Base-by-base conservation (phyloP, 2,888 invertebrate genomes). In the Xestobium rufovillosum region DNA sequence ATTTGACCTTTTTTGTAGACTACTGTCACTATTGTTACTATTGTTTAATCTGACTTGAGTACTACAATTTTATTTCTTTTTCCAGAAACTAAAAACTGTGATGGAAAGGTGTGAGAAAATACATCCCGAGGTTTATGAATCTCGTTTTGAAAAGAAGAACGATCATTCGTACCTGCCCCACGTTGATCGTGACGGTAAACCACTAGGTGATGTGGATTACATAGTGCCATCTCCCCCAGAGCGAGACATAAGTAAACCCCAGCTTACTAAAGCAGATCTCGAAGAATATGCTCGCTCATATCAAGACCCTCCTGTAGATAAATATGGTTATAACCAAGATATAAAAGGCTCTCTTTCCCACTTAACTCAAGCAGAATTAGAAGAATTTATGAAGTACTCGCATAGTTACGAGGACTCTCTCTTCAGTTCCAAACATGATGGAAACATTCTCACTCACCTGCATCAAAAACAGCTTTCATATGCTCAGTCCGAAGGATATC, bases 401-500 rank as follows among this genome's bases (percentile, higher is more conserved):
- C 71, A 76, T 43, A 74, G 70, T 50, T 78, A 78, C 60, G 70
- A 72, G 38, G 70, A 71, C 42, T 60, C 67, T 14, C 55, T 66
- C 17, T 60, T 54, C 47, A 55, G 44, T 41, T 52, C 57, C 27
- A 60, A 60, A 33, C 51, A 53, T 53, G 70, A 71, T 46, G 72
- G 72, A 41, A 51, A 46, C 16, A 53, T 59, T 10, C 52, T 68
- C 31, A 65, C 64, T 31, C 72, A 71, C 51, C 69, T 74, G 49
- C 81, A 81, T 59, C 80, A 80, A 50, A 81, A 80, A 54, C 81
- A 82, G 56, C 73, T 79, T 26, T 81, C 81, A 34, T 83, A 84
- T 65, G 83, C 83, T 33, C 83, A 83, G 55, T 82, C 82, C 34
- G 83, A 84, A 65, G 83, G 83, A 34, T 84, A 83, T 62, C 83